Evolutionary conservation across 2,888 invertebrate genomes (phyloP), one percentile per base, ranked within the genome.

Genomic region (Limenitis camilla): DNA sequence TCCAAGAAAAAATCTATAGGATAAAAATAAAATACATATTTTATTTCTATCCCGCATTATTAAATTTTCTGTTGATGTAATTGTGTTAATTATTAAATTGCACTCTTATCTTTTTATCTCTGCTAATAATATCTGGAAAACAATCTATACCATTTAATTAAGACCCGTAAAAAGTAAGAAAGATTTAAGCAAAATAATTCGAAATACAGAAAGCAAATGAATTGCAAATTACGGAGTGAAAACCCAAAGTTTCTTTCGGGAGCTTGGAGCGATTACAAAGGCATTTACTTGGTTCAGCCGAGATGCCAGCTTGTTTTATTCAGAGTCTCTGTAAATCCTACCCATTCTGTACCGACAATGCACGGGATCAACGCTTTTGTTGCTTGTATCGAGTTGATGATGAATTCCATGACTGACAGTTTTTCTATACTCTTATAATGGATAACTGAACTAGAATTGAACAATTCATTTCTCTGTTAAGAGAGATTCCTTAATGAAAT

Each of bases 331-430:
- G 73, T 70, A 83, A 82, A 83, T 80, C 83, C 81, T 72, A 78
- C 68, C 75, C 67, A 81, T 83, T 82, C 81, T 79, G 66, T 66
- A 62, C 67, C 73, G 70, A 82, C 81, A 83, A 81, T 82, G 71
- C 74, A 62, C 52, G 65, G 73, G 78, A 78, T 80, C 79, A 76
- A 61, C 68, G 51, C 77, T 61, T 74, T 82, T 82, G 81, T 82
- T 71, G 74, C 60, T 63, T 66, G 69, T 76, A 79, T 79, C 72
- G 76, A 77, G 78, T 72, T 72, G 74, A 73, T 77, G 80, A 81
- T 81, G 81, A 11, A 29, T 35, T 9, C 40, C 19, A 35, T 40
- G 30, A 27, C 38, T 11, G 6, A 8, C 38, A 32, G n/a, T n/a
- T 33, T 33, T 39, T 38, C 45, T n/a, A 33, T 39, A 19, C 28